Percentiles rank a stretch among this genome's conserved stretches.
These are phyloP conservation scores for Philereme vetulata DNA, from an alignment of 2,888 invertebrate genomes.

Conservation along the genomic window DNA sequence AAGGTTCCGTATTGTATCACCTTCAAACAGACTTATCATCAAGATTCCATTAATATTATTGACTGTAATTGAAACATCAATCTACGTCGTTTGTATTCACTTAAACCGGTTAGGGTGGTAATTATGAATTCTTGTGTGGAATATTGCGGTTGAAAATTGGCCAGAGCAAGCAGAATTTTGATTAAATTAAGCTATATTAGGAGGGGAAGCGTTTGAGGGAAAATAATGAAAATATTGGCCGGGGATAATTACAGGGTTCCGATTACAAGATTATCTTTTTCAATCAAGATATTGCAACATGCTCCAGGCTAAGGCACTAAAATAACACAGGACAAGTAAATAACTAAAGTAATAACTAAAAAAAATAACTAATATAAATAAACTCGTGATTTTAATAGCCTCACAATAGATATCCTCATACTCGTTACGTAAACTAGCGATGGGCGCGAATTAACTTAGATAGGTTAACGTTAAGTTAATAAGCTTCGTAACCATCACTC, in stretches of 20 bases:
- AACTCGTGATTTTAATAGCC: no score
- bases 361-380: no score
- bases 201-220: slow-evolving; percentile 67
- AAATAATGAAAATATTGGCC: slow-evolving; percentile 77
- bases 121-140: slow-evolving; percentile 67
- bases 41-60: slow-evolving; percentile 12
- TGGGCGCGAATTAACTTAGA: no score
- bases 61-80: slow-evolving; percentile 37
- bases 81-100: slow-evolving; percentile 44
- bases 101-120: slow-evolving; percentile 48
- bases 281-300: slow-evolving; percentile 1
- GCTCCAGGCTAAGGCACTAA: not conserved
- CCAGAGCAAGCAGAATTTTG: slow-evolving; percentile 67
- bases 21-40: not conserved
- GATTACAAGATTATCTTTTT: slow-evolving; percentile 52
- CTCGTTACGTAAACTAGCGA: no score
- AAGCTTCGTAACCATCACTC: no score
- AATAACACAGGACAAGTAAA: no score
- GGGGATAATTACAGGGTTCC: slow-evolving; percentile 52
- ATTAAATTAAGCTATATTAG: slow-evolving; percentile 79
- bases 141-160: slow-evolving; percentile 63
- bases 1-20: slow-evolving; percentile 11
- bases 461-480: no score
- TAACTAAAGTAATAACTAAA: no score
- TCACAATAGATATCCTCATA: no score